Conservation (phyloP, 2,113 vertebrate species). For the Tautogolabrus adspersus region DNA sequence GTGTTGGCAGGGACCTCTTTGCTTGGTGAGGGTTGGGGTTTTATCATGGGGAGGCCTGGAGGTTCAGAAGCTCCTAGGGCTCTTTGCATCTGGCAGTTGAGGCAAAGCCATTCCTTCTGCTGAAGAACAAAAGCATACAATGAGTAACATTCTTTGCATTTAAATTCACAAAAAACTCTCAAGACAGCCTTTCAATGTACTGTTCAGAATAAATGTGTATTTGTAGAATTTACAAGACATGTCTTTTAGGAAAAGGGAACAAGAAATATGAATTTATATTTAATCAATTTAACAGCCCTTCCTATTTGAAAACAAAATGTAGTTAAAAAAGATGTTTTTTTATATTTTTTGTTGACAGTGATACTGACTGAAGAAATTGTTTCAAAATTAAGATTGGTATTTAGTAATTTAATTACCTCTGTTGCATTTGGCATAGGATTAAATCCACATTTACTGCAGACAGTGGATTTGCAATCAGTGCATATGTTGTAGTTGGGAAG, state of each 20-base stretch:
- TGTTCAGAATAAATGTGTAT: too few relatives aligned
- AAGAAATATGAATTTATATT: background rate
- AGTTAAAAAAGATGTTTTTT: background rate
- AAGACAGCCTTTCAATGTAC: background rate
- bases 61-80: constrained; percentile 88
- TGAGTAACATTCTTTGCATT: background rate
- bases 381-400: background rate
- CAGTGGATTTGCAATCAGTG: constrained; percentile 89
- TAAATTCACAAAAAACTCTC: background rate
- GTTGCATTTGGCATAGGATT: constrained; percentile 88
- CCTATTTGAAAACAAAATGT: too few relatives aligned
- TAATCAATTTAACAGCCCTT: background rate
- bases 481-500: constrained; percentile 90
- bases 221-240: too few relatives aligned
- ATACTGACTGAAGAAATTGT: background rate
- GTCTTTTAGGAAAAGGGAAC: background rate
- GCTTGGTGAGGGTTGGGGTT: constrained; percentile 73
- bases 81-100: constrained; percentile 95
- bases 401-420: constrained; percentile 73
- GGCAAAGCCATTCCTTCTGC: constrained; percentile 93
- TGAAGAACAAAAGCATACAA: constrained; percentile 66
- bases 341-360: background rate
- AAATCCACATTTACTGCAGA: constrained; percentile 97
- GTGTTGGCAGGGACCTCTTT: constrained; percentile 66
- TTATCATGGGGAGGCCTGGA: constrained; percentile 77